A percentile compares a stretch with the other conserved stretches of the same genome.
Evolutionary conservation across 2,797 vertebrate species (phyloP).

Genomic region (Channa striata): DNA sequence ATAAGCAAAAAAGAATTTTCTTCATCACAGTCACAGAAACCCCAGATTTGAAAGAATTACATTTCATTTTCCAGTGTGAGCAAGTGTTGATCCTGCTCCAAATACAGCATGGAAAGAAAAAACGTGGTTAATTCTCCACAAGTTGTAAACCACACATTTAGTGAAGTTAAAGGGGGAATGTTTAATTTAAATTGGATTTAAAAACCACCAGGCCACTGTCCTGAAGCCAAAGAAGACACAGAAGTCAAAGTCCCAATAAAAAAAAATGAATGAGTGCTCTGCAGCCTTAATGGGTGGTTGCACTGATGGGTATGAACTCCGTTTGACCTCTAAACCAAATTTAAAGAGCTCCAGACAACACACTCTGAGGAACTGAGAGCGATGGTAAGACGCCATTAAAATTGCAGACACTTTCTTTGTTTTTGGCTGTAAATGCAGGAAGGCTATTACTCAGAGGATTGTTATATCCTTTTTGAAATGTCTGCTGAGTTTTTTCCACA

Average conservation of each 20-base stretch:
- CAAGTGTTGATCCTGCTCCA: constrained; percentile 18
- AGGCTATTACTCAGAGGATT: too few relatives aligned
- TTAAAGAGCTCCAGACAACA: constrained; percentile 14
- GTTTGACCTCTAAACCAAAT: constrained; percentile 32
- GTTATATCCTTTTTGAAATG: neutral
- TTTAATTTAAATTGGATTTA: constrained; percentile 24
- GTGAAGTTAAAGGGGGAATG: constrained; percentile 9
- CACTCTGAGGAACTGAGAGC: neutral
- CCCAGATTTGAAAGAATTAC: neutral
- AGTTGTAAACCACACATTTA: constrained; percentile 23
- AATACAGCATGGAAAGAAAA: constrained; percentile 38
- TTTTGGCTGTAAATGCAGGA: neutral
- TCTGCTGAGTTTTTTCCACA: neutral
- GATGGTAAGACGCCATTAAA: constrained; percentile 1
- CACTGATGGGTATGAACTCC: constrained; percentile 28
- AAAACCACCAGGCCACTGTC: constrained; percentile 13
- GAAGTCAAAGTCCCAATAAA: constrained; percentile 16
- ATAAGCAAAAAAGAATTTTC: neutral
- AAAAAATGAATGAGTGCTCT: constrained; percentile 11
- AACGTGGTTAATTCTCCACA: neutral
- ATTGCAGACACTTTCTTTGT: constrained; percentile 6
- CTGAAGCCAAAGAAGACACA: constrained; percentile 8
- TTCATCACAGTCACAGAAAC: neutral
- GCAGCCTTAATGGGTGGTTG: constrained; percentile 17
- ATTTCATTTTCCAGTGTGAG: constrained; percentile 24